Evolutionary conservation across 2,113 vertebrate genomes (phyloP).

Genomic region (Eubucco bourcierii): DNA sequence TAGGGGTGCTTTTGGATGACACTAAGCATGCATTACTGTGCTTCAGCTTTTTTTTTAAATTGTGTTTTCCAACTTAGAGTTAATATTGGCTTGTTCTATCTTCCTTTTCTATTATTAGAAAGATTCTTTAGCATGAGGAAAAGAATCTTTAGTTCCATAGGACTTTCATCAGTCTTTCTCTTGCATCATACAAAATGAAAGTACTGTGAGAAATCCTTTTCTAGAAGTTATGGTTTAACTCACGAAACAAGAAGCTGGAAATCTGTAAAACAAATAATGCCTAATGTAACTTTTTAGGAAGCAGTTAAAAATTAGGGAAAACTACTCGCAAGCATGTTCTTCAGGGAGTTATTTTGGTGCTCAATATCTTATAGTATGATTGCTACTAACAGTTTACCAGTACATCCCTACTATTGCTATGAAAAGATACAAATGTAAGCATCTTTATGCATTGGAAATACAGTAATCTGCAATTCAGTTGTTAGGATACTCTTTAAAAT

Average conservation of each 20-base stretch:
- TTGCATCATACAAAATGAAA: background rate
- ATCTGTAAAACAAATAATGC: background rate
- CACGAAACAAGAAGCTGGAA: background rate
- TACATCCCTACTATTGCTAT: background rate
- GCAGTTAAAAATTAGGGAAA: background rate
- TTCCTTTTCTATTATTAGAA: background rate
- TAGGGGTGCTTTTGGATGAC: background rate
- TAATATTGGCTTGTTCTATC: background rate
- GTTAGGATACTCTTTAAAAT: background rate
- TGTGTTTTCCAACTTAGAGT: background rate
- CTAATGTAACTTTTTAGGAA: background rate
- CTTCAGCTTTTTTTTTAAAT: background rate
- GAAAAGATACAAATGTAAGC: background rate
- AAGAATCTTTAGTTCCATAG: background rate
- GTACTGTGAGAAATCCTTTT: background rate
- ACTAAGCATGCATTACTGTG: slow-evolving; percentile 15
- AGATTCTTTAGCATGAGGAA: background rate
- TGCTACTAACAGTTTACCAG: background rate
- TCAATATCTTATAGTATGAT: background rate
- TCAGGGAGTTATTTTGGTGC: slow-evolving; percentile 6
- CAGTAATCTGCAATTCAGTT: background rate
- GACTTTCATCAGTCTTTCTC: background rate
- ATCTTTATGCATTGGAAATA: background rate
- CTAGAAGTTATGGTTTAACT: background rate
- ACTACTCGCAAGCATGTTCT: background rate